phyloP scores from a whole-genome alignment of 2,113 vertebrate genomes.

The Emydocephalus ijimae region DNA sequence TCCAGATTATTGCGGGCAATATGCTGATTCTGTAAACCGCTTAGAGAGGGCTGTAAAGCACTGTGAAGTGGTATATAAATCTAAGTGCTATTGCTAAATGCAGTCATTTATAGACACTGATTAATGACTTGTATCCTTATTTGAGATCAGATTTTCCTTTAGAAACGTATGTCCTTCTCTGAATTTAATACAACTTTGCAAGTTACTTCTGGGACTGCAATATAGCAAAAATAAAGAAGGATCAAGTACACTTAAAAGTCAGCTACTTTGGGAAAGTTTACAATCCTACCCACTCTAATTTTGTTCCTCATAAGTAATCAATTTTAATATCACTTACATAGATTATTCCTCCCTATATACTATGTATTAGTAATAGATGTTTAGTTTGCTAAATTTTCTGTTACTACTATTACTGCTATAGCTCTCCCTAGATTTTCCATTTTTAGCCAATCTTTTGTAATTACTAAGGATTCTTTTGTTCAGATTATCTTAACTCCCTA shows the following conservation, averaged over 20 bases:
- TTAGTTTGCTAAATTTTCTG: background rate
- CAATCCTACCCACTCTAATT: slow-evolving; percentile 66
- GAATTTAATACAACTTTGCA: slow-evolving; percentile 78
- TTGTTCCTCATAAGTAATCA: slow-evolving; percentile 21
- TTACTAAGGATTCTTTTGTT: background rate
- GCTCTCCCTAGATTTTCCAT: background rate
- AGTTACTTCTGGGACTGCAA: slow-evolving; percentile 73
- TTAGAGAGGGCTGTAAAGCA: no score
- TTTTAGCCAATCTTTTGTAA: background rate
- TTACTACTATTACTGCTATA: background rate
- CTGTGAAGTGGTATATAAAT: no score
- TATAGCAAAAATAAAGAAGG: slow-evolving; percentile 68
- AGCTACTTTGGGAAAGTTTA: slow-evolving; percentile 65
- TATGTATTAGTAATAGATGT: background rate
- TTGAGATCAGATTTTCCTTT: slow-evolving; percentile 54
- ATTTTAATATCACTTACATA: background rate
- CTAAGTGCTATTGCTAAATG: slow-evolving; percentile 34
- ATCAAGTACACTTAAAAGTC: slow-evolving; percentile 68
- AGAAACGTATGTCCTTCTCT: slow-evolving; percentile 72
- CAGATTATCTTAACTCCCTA: background rate
- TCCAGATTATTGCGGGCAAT: no score
- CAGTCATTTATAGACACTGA: slow-evolving; percentile 61
- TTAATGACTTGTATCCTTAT: slow-evolving; percentile 57
- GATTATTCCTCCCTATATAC: background rate
- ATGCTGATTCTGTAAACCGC: no score